phyloP scores from a whole-genome alignment of 2,113 vertebrate genomes.

The Istiophorus platypterus region DNA sequence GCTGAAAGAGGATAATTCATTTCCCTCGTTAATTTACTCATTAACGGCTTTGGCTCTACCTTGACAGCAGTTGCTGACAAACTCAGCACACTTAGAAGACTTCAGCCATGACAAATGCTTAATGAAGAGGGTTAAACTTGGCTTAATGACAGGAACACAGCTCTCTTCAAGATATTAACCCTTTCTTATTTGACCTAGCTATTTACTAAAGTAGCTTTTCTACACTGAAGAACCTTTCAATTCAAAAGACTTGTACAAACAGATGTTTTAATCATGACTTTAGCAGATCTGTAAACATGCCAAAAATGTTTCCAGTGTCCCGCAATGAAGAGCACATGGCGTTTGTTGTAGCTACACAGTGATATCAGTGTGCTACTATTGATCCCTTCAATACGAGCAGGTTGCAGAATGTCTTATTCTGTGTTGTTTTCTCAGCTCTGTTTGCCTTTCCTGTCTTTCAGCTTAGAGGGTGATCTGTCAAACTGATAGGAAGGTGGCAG shows the following conservation, averaged over 20 bases:
- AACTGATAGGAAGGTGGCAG: conserved; percentile 76
- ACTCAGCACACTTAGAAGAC: conserved; percentile 55
- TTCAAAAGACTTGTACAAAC: conserved; percentile 30
- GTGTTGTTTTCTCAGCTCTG: conserved; percentile 73
- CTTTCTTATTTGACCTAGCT: conserved; percentile 5
- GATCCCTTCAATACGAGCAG: conserved; percentile 44
- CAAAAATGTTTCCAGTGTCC: conserved; percentile 35
- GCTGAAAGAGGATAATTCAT: conserved; percentile 48
- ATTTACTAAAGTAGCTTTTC: conserved; percentile 24
- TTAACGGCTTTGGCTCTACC: conserved; percentile 58
- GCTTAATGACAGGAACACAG: conserved; percentile 25
- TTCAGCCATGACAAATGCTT: conserved; percentile 63
- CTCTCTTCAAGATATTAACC: conserved; percentile 31
- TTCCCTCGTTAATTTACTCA: conserved; percentile 66
- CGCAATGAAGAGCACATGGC: conserved; percentile 6
- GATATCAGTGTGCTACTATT: conserved; percentile 51
- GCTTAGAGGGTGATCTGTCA: conserved; percentile 66
- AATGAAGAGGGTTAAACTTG: conserved; percentile 33
- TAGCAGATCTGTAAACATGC: conserved; percentile 62
- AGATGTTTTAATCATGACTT: conserved; percentile 47
- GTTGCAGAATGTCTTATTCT: conserved; percentile 57
- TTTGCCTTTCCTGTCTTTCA: conserved; percentile 80
- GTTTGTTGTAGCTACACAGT: background rate
- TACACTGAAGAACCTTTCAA: background rate
- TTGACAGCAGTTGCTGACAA: conserved; percentile 54